Base-by-base conservation (phyloP, 2,113 vertebrate species). In the Cardinalis cardinalis region DNA sequence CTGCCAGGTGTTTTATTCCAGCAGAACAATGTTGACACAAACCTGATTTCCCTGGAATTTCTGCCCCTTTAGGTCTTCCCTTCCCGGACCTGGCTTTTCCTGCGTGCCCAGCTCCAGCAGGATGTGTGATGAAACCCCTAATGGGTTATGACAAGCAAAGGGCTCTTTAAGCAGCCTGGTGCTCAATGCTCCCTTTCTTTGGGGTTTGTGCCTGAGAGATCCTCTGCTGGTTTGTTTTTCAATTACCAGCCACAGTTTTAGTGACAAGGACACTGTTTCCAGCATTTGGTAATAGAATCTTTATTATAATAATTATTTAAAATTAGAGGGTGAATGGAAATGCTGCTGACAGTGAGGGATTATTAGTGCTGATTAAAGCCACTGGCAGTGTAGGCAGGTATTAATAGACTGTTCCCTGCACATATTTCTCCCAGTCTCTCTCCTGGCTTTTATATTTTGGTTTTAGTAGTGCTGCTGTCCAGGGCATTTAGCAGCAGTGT, bases 241-340 rank as follows among this genome's bases (percentile, higher is more conserved):
- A 55, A 66, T 94, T 65, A 72, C 71, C 70, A 52, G 32, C 25
- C 18, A 43, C 26, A 32, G 82, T 48, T 68, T 78, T 44, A 26
- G 59, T 48, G 78, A 70, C 49, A 40, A 20, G 60, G 92, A 70
- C 9, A 32, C n/a, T 16, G 73, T 72, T 93, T 58, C 59, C 40
- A 75, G 46, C 3, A 0, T 75, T 88, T 53, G 52, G 51, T 84
- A 86, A 65, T n/a, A 61, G 93, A 75, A 81, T 90, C 61, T 36
- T 95, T 92, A 94, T 90, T 65, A 91, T 89, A 82, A 94, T 93
- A 86, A 95, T 95, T 81, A 94, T 86, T 95, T 84, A 34, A 92
- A 93, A 93, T 90, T 43, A 94, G 88, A 69, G 38, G 66, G 61
- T 59, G 86, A 88, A 24, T 79, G 73, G 88, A 72, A 93, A 69